Evolutionary conservation across 2,113 vertebrate species (phyloP).

Genomic region (Apodemus sylvaticus): DNA sequence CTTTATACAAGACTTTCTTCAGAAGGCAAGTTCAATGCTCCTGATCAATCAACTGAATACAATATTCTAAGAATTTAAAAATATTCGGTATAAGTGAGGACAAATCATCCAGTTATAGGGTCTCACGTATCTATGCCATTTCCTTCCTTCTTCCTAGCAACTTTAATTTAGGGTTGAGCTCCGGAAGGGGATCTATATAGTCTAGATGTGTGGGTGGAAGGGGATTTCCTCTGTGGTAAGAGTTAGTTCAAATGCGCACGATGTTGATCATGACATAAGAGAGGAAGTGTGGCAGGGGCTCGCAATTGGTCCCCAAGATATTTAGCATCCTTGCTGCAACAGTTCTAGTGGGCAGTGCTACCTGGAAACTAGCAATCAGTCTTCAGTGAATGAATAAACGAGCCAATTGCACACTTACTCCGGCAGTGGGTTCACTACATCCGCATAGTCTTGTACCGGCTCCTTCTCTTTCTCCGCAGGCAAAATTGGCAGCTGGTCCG

Average conservation of each 20-base stretch:
- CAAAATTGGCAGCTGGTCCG: neutral
- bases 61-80: slow-evolving; percentile 12
- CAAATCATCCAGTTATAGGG: slow-evolving; percentile 12
- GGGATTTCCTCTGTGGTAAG: slow-evolving; percentile 75
- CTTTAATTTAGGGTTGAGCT: slow-evolving; percentile 67
- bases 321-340: neutral
- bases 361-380: neutral
- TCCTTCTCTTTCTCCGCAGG: slow-evolving; percentile 51
- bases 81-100: slow-evolving; percentile 21
- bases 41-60: neutral
- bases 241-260: slow-evolving; percentile 39
- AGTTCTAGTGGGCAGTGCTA: neutral
- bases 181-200: slow-evolving; percentile 56
- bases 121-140: neutral
- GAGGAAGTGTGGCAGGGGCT: slow-evolving; percentile 56
- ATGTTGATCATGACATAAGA: slow-evolving; percentile 42
- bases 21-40: neutral
- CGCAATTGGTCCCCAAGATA: neutral
- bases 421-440: slow-evolving; percentile 76
- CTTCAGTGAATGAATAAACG: neutral
- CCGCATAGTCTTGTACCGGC: slow-evolving; percentile 33
- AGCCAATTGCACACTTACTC: slow-evolving; percentile 71
- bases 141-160: slow-evolving; percentile 60
- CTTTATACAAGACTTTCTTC: neutral
- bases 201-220: slow-evolving; percentile 58